Base-by-base conservation (phyloP, 2,888 invertebrate species). In the Odontocolon sp. region DNA sequence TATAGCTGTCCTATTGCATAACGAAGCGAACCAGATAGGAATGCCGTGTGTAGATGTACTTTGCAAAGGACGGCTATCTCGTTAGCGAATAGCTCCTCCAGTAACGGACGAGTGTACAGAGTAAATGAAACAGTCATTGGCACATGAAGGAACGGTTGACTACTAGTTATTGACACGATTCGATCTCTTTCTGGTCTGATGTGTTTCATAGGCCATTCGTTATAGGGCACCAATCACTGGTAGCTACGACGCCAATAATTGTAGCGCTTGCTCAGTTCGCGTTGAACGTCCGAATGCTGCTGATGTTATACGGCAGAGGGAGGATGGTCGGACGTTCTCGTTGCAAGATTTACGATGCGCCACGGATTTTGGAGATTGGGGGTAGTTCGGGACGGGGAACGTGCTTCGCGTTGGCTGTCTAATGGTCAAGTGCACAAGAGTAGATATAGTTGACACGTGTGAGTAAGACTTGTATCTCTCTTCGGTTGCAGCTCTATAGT, bases 291-390 rank as follows among this genome's bases (percentile, higher is more conserved):
- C 66, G 70, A 59, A 70, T 70, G 75, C 23, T 66, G 57, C 57
- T 42, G 64, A 9, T 42, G 54, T 63, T 61, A 42, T 57, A 54
- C 47, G 63, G 42, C 61, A 75, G 57, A 26, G 16, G 26, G 64
- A 75, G 77, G 57, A 33, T 40, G 76, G 42, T 69, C 74, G 81
- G 78, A 77, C 66, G 64, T 52, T 50, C 78, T 74, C 80, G 81
- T 80, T 85, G 84, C 82, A 84, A 85, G 83, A 85, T 85, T 85
- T 85, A 85, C 83, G 82, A 82, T 75, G 78, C 79, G 77, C 81
- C 28, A 61, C 70, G 79, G 78, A 80, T 81, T 80, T 79, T 72
- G 79, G 72, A 72, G 78, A 70, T 74, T 71, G 47, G 63, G 59
- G 72, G 40, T 63, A 16, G 57, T 36, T 42, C 33, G 61, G 66